Conservation (phyloP, 1,140 invertebrate genomes). For the Solenopsis fugax region DNA sequence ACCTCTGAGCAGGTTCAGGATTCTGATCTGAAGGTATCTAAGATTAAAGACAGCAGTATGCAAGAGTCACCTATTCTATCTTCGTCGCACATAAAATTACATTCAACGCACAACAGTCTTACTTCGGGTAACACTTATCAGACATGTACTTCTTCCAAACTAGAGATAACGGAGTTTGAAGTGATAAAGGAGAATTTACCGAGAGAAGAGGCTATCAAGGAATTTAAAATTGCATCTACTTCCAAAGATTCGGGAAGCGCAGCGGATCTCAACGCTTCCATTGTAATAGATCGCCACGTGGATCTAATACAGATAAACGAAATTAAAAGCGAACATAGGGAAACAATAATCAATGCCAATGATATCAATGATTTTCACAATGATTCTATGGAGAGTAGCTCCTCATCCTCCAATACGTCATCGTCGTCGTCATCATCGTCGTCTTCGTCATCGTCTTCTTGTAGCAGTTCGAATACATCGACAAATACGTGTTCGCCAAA, state of each 20-base stretch:
- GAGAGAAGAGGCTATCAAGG: conserved; percentile 81
- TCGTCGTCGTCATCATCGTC: conserved; percentile 70
- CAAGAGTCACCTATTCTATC: conserved; percentile 14
- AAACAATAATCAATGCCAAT: conserved; percentile 15
- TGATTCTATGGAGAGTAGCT: conserved; percentile 13
- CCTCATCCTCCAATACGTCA: conserved; percentile 56
- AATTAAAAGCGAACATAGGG: background rate
- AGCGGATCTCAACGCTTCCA: conserved; percentile 3
- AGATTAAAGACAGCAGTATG: background rate
- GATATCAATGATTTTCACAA: conserved; percentile 23
- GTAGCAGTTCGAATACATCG: conserved; percentile 57
- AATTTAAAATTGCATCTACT: conserved; percentile 79
- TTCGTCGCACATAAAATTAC: conserved; percentile 20
- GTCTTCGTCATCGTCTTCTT: conserved; percentile 64
- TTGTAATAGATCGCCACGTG: background rate
- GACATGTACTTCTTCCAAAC: conserved; percentile 47
- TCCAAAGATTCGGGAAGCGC: conserved; percentile 63
- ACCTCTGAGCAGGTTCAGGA: conserved; percentile 60
- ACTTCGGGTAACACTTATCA: conserved; percentile 25
- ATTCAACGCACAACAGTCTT: background rate
- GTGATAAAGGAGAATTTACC: conserved; percentile 84
- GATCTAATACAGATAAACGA: conserved; percentile 18
- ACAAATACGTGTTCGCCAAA: conserved; percentile 19
- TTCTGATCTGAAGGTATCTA: conserved; percentile 14
- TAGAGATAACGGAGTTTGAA: conserved; percentile 84